phyloP scores from a whole-genome alignment of 2,797 vertebrate species.

The Anableps anableps region DNA sequence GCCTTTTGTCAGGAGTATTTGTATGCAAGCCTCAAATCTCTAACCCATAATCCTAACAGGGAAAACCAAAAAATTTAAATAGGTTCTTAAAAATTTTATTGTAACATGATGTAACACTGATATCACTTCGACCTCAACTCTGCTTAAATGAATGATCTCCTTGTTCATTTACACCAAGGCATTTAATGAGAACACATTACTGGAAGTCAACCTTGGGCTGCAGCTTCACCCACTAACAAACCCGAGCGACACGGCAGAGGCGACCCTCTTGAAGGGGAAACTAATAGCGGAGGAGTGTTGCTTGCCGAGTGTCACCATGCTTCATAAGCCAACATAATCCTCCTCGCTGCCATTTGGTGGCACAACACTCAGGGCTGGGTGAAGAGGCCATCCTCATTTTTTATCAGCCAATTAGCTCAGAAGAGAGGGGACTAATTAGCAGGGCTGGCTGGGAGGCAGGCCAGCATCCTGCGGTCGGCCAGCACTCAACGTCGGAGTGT shows the following conservation, averaged over 20 bases:
- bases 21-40: conserved; percentile 10
- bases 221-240: conserved; percentile 47
- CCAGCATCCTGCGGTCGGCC: conserved; percentile 73
- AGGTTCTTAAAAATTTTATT: conserved; percentile 16
- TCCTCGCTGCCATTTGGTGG: conserved; percentile 70
- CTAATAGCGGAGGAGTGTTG: conserved; percentile 64
- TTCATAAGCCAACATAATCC: conserved; percentile 74
- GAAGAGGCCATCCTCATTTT: conserved; percentile 81
- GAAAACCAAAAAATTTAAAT: conserved; percentile 32
- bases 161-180: conserved; percentile 20
- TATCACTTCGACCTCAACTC: conserved; percentile 20
- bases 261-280: conserved; percentile 55
- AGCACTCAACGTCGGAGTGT: conserved; percentile 48
- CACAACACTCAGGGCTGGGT: conserved; percentile 71
- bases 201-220: conserved; percentile 19
- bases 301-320: conserved; percentile 69
- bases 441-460: conserved; percentile 74
- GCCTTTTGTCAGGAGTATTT: conserved; percentile 9
- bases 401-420: conserved; percentile 80
- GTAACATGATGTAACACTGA: conserved; percentile 33
- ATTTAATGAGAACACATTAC: conserved; percentile 21
- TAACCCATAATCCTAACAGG: neutral
- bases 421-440: conserved; percentile 77
- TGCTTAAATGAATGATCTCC: conserved; percentile 20
- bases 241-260: conserved; percentile 47